Evolutionary conservation across 2,888 invertebrate species (phyloP), one percentile per base, ranked within the genome.

Genomic region (Macrostomum cliftonense): DNA sequence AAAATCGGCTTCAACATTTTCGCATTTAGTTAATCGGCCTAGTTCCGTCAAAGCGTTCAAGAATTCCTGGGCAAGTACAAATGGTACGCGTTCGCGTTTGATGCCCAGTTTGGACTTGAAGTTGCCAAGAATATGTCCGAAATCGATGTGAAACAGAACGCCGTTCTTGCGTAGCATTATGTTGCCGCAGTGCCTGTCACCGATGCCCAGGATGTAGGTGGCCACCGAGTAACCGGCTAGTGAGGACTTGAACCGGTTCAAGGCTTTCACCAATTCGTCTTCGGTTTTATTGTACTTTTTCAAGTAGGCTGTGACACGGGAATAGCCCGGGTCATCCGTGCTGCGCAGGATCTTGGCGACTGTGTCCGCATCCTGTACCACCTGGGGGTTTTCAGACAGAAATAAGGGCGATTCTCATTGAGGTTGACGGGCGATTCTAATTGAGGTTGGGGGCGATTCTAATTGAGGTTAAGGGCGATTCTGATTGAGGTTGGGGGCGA

Each of bases 21-120:
- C 28, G 28, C 28, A 7, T 4, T 9, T 9, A 28, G 28, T 28
- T 9, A 40, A 9, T 9, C 19, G 40, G 78, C 78, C 80, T 0
- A 88, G 88, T 64, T 84, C 86, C 62, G 84, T 87, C 63, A 91
- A 89, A 47, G 89, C 86, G 70, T 88, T 82, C 11, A 88, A 87
- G 71, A 89, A 89, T 72, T 89, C 89, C 63, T 86, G 83, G 0
- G 89, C 89, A 52, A 91, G 68, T 1, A 91, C 89, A 70, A 91
- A 89, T n/a, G 89, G 89, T 43, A 86, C 89, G 21, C 88, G 77
- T 69, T 91, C 89, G 13, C 91, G 75, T 53, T 82, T 79, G 61
- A 89, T 82, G 0, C 89, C 88, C 70, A 88, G 87, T 73, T 89
- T 89, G 65, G 84, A 85, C 71, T 91, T 89, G 60, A 75, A 75